A percentile compares a stretch with the other conserved stretches of the same genome.
Conservation (phyloP, 2,888 invertebrate genomes). For the Tetrapedia diversipes region DNA sequence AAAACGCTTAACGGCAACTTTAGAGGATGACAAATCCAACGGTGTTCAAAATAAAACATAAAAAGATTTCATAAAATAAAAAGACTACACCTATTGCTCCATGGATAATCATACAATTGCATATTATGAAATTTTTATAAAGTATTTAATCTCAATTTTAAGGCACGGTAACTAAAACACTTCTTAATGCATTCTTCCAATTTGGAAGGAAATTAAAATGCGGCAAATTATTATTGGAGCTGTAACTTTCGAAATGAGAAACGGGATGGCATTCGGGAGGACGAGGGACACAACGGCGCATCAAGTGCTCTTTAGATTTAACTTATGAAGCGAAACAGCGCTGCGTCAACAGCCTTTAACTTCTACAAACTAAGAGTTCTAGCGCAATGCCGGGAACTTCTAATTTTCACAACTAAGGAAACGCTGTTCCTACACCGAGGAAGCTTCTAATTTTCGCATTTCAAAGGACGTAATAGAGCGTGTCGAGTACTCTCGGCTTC, state of each 20-base stretch:
- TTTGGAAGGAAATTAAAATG: not conserved
- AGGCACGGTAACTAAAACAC: too few species aligned
- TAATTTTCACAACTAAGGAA: slow-evolving; percentile 22
- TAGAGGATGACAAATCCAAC: too few species aligned
- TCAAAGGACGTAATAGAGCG: slow-evolving; percentile 12
- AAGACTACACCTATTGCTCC: too few species aligned
- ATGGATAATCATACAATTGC: too few species aligned
- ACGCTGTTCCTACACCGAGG: slow-evolving; percentile 2
- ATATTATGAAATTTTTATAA: too few species aligned
- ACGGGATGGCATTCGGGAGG: not conserved
- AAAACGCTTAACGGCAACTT: too few species aligned
- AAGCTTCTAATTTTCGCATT: slow-evolving; percentile 32
- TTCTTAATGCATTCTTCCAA: too few species aligned
- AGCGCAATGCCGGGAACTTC: not conserved
- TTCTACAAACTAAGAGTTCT: slow-evolving; percentile 14
- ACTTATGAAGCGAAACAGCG: slow-evolving; percentile 14
- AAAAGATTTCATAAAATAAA: too few species aligned
- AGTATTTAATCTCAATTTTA: too few species aligned
- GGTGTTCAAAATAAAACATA: too few species aligned
- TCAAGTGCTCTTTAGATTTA: slow-evolving; percentile 21
- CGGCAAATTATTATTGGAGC: not conserved
- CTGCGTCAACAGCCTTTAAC: slow-evolving; percentile 20
- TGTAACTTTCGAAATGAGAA: not conserved
- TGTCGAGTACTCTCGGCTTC: slow-evolving; percentile 7
- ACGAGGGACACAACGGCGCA: slow-evolving; percentile 18